Evolutionary conservation across 1,140 invertebrate species (phyloP).

Genomic region (Radopholus similis): DNA sequence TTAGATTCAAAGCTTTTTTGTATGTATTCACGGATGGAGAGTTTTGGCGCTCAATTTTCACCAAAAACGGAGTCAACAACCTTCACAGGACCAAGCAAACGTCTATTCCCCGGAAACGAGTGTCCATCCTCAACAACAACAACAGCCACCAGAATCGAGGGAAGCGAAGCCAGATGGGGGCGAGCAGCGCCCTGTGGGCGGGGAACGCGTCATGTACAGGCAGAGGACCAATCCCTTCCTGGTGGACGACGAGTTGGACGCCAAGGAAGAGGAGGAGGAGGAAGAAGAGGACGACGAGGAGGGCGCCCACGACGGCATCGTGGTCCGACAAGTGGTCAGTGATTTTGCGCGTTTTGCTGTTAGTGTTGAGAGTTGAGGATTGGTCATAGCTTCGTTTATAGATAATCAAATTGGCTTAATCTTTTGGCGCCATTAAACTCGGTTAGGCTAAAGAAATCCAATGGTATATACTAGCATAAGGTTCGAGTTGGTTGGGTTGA

Average conservation of each 20-base stretch:
- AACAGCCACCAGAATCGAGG: not conserved
- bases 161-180: too few species aligned
- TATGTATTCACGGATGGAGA: too few species aligned
- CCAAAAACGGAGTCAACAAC: not conserved
- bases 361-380: not conserved
- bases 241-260: not conserved
- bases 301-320: constrained; percentile 7
- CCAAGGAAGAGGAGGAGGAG: constrained; percentile 38
- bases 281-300: constrained; percentile 29
- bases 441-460: too few species aligned
- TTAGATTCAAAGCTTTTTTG: too few species aligned
- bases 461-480: too few species aligned
- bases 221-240: constrained; percentile 9
- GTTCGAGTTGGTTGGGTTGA: too few species aligned
- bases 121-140: constrained; percentile 2
- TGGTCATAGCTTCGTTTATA: not conserved
- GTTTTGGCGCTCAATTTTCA: not conserved
- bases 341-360: not conserved
- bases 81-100: constrained; percentile 12
- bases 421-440: too few species aligned
- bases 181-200: too few species aligned
- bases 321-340: constrained; percentile 47
- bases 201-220: not conserved
- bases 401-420: too few species aligned
- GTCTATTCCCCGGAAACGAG: constrained; percentile 13